Evolutionary conservation across 1,140 invertebrate genomes (phyloP).

Genomic region (Cotesia glomerata): DNA sequence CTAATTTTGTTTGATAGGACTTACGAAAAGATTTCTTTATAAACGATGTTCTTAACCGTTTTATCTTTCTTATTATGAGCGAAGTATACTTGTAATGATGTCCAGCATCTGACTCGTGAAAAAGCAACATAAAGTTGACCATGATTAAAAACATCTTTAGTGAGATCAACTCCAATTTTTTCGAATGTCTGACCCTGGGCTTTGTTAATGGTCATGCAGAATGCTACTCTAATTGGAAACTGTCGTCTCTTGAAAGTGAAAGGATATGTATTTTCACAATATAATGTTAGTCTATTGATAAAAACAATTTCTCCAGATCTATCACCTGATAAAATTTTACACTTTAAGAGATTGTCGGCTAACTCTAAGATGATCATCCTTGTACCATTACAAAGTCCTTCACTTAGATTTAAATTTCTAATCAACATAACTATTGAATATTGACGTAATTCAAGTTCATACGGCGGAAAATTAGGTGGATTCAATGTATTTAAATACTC

Average conservation of each 20-base stretch:
- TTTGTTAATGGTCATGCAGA: slow-evolving; percentile 63
- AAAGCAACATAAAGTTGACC: slow-evolving; percentile 47
- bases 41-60: slow-evolving; percentile 7
- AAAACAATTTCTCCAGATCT: slow-evolving; percentile 27
- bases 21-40: slow-evolving; percentile 9
- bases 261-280: background rate
- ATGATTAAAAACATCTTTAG: slow-evolving; percentile 38
- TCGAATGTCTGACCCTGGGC: slow-evolving; percentile 47
- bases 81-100: slow-evolving; percentile 14
- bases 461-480: slow-evolving; percentile 9
- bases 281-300: slow-evolving; percentile 28
- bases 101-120: slow-evolving; percentile 32
- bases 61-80: background rate
- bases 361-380: slow-evolving; percentile 30
- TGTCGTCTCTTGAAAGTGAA: slow-evolving; percentile 33
- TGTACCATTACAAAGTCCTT: slow-evolving; percentile 32
- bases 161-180: slow-evolving; percentile 39
- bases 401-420: slow-evolving; percentile 19
- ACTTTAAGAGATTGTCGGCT: slow-evolving; percentile 28
- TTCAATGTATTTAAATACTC: slow-evolving; percentile 27
- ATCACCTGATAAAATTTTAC: slow-evolving; percentile 24
- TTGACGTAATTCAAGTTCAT: background rate
- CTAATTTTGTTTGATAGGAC: too few species aligned
- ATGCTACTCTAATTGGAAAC: slow-evolving; percentile 54
- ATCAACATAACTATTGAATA: slow-evolving; percentile 16